Base-by-base conservation (phyloP, 2,113 vertebrate genomes). In the Vulpes lagopus region DNA sequence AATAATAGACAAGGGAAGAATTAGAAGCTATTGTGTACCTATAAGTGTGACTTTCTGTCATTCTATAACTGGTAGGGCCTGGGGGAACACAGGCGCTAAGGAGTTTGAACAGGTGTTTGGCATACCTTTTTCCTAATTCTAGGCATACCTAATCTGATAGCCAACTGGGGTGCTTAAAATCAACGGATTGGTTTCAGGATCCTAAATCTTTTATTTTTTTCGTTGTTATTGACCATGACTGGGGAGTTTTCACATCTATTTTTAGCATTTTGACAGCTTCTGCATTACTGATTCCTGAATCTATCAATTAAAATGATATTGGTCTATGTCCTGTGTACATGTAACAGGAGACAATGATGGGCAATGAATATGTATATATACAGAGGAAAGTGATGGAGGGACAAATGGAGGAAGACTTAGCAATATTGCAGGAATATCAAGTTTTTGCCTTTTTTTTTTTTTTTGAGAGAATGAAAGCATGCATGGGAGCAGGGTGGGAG, bases 261-360 rank as follows among this genome's bases (percentile, higher is more conserved):
- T 79, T 89, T 53, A 73, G 43, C 20, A 64, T 78, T 91, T 91
- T 94, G 89, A 89, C 11, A 69, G 22, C 43, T 67, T 91, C 35
- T 84, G 71, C 27, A 20, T 55, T 62, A 30, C 38, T 64, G 73
- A 69, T 80, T 91, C 32, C 15, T 55, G 32, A 95, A 62, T 67
- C 30, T 73, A 5, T 32, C 59, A 51, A 30, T 79, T 89, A 93
- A 89, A 93, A 85, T 91, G 43, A 32, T 35, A 43, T 25, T 83
- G 38, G 43, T 27, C 38, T 89, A 12, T 60, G 30, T 89, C 49
- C 49, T 60, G 1, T n/a, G 15, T 49, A 35, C 62, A 55, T 62
- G 35, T 51, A 65, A 67, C 67, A 87, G 67, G 55, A 57, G 67
- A 51, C 3, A 23, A 32, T 49, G 17, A 59, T 62, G 79, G 25